These are phyloP conservation scores for Plumapathes pennacea DNA, from an alignment of 92 coral and sea anemone species.

Conservation along the genomic window DNA sequence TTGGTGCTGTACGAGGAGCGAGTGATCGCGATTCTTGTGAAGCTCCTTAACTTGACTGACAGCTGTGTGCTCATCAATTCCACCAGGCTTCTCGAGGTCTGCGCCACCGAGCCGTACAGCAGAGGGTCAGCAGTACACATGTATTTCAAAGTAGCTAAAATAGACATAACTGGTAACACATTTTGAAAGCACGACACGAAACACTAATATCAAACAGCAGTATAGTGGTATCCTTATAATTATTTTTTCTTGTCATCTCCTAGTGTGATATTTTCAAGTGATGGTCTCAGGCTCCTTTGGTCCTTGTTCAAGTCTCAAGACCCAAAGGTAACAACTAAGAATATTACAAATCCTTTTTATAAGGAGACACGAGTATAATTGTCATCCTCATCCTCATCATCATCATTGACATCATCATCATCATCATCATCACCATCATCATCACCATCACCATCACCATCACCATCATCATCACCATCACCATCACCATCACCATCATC, in stretches of 20 bases:
- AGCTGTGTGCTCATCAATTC: constrained; percentile 61
- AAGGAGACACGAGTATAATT: too few species aligned
- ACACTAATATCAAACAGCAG: too few species aligned
- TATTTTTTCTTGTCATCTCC: constrained; percentile 3
- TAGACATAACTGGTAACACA: too few species aligned
- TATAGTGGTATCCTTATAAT: too few species aligned
- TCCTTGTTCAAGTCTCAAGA: constrained; percentile 75
- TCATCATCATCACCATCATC: too few species aligned
- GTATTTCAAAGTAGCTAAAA: not conserved
- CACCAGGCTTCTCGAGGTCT: constrained; percentile 62
- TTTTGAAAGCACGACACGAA: too few species aligned
- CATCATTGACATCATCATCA: too few species aligned
- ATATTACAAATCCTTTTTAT: too few species aligned
- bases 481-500: too few species aligned
- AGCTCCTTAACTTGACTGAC: constrained; percentile 61
- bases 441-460: too few species aligned
- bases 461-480: too few species aligned
- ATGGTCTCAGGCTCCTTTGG: constrained; percentile 90
- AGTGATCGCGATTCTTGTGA: constrained; percentile 62
- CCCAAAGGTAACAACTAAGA: constrained; percentile 74
- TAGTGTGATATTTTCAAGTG: constrained; percentile 71
- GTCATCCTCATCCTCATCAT: too few species aligned
- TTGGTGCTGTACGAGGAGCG: constrained; percentile 48
- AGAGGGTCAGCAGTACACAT: constrained; percentile 56
- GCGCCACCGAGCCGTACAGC: constrained; percentile 66